Evolutionary conservation across 23 tunicate species (phyloP).

Genomic region (Trididemnum miniatum): DNA sequence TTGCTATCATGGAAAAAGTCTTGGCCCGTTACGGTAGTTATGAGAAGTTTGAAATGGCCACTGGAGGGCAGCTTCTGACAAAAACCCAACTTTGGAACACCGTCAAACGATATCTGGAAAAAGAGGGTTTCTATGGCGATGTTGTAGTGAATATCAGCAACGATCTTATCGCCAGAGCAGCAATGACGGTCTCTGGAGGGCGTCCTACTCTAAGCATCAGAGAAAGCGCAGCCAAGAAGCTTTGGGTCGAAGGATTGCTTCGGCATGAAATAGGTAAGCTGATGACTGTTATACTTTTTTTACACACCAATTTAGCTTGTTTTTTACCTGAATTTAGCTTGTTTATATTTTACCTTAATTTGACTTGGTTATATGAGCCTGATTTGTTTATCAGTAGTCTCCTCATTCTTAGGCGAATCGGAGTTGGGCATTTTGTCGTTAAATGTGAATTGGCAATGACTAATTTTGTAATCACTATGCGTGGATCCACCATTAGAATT

Average conservation of each 20-base stretch:
- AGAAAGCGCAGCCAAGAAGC: conserved; percentile 74
- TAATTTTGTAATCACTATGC: not conserved
- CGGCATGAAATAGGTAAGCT: conserved; percentile 79
- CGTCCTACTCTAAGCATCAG: conserved; percentile 88
- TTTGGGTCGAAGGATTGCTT: conserved; percentile 90
- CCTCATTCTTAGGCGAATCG: too few species aligned
- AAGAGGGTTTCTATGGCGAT: conserved; percentile 83
- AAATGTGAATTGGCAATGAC: not conserved
- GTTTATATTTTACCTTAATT: too few species aligned
- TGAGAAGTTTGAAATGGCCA: conserved; percentile 85
- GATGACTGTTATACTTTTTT: too few species aligned
- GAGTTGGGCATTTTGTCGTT: too few species aligned
- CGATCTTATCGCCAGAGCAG: conserved; percentile 72
- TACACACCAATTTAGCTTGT: too few species aligned
- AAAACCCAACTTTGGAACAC: conserved; percentile 86
- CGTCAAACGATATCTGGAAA: conserved; percentile 54
- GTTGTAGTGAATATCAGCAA: conserved; percentile 88
- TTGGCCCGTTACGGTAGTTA: conserved; percentile 76
- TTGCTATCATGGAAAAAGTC: conserved; percentile 65
- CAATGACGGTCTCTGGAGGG: conserved; percentile 90
- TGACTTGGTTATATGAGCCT: too few species aligned
- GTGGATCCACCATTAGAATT: not conserved
- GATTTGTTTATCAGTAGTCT: too few species aligned
- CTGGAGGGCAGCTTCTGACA: conserved; percentile 76
- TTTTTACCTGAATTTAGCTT: too few species aligned